Evolutionary conservation across 2,113 vertebrate genomes (phyloP).

Genomic region (Sapajus apella): DNA sequence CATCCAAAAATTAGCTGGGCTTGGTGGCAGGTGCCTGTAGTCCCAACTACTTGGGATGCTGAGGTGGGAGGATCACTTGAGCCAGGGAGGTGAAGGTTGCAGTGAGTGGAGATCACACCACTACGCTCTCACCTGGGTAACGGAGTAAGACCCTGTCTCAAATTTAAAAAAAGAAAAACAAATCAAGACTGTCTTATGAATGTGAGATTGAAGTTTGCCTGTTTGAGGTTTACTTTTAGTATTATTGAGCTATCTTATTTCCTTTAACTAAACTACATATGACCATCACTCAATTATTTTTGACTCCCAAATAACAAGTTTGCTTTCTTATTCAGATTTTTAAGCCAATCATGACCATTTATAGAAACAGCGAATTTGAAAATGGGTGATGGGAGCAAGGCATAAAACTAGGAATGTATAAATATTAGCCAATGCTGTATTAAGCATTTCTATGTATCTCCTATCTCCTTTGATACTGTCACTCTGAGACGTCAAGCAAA

Average conservation of each 20-base stretch:
- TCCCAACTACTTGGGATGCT: no score
- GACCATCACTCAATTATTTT: constrained; percentile 5
- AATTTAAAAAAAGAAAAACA: neutral
- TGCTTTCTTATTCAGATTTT: constrained; percentile 23
- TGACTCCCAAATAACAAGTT: constrained; percentile 19
- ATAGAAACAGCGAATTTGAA: neutral
- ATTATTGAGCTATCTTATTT: neutral
- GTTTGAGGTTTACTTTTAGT: constrained; percentile 34
- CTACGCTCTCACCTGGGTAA: no score
- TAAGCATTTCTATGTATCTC: neutral
- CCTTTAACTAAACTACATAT: constrained; percentile 2
- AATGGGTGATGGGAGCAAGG: neutral
- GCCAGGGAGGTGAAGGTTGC: no score
- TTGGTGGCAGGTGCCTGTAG: no score
- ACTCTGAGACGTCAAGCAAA: neutral
- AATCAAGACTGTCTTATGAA: neutral
- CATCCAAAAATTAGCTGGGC: no score
- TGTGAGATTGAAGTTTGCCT: neutral
- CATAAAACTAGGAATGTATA: neutral
- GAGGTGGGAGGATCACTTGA: no score
- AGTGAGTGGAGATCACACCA: no score
- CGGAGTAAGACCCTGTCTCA: no score
- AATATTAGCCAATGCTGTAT: neutral
- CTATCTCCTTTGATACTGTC: neutral
- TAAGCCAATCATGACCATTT: neutral